Evolutionary conservation across 35 echinoderm and acorn worm species (phyloP).

Genomic region (Chiridota heheva): DNA sequence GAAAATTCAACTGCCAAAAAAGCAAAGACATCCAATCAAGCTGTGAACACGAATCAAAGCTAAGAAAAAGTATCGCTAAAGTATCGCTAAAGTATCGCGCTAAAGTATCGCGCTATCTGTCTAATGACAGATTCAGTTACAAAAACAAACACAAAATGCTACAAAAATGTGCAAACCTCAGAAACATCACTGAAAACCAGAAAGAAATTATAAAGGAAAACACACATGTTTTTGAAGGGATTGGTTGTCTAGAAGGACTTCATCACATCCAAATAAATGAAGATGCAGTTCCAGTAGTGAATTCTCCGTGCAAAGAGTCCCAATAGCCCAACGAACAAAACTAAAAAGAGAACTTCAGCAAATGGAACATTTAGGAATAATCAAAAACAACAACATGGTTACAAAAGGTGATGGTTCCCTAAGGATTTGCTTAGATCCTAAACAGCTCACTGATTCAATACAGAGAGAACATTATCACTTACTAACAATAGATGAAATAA

Average conservation of each 20-base stretch:
- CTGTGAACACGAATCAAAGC: too few species aligned
- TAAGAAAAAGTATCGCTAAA: too few species aligned
- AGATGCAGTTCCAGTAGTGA: constrained; percentile 1
- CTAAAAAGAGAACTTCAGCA: constrained; percentile 3
- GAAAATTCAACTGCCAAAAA: not conserved
- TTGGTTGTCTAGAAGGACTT: constrained; percentile 37
- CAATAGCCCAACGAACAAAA: constrained; percentile 21
- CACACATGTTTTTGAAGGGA: constrained; percentile 23
- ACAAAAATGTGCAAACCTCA: not conserved
- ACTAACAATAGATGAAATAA: constrained; percentile 23
- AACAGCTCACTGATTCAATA: constrained; percentile 11
- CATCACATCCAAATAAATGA: constrained; percentile 20
- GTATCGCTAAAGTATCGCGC: too few species aligned
- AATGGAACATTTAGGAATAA: constrained; percentile 14
- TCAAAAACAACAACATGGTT: not conserved
- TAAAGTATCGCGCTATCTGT: too few species aligned
- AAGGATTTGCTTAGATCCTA: constrained; percentile 24
- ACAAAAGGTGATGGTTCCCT: not conserved
- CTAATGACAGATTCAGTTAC: too few species aligned
- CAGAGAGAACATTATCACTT: constrained; percentile 2
- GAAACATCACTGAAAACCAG: not conserved
- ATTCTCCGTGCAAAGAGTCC: constrained; percentile 37
- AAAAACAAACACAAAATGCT: not conserved
- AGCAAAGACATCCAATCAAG: not conserved
- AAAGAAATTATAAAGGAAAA: not conserved